Percentiles rank a stretch among this genome's conserved stretches.
Conservation (phyloP, 2,113 vertebrate genomes). For the Petrocephalus microphthalmus region DNA sequence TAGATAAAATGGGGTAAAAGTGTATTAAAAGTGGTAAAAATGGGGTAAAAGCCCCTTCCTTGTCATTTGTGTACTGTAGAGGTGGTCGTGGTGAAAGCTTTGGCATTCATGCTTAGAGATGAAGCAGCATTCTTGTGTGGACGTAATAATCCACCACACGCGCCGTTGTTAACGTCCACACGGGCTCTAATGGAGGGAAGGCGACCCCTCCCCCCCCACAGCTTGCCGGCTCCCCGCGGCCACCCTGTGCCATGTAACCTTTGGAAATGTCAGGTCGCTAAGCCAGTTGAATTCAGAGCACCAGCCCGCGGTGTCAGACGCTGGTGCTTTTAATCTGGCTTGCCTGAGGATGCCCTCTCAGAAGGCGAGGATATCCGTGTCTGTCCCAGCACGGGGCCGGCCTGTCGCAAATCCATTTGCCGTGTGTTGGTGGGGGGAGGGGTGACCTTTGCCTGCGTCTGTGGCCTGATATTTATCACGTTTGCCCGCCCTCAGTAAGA, state of each 20-base stretch:
- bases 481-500: background rate
- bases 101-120: background rate
- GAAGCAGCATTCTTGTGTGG: background rate
- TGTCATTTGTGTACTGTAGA: background rate
- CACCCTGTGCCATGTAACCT: slow-evolving; percentile 51
- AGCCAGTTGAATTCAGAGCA: slow-evolving; percentile 53
- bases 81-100: background rate
- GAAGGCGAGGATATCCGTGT: slow-evolving; percentile 61
- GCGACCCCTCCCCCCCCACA: slow-evolving; percentile 48
- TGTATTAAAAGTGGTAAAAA: background rate
- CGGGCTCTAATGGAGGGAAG: slow-evolving; percentile 43
- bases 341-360: slow-evolving; percentile 56
- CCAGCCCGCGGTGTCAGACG: slow-evolving; percentile 58
- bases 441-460: background rate
- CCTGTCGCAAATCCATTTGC: slow-evolving; percentile 43
- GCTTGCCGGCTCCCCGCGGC: slow-evolving; percentile 40
- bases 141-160: slow-evolving; percentile 38
- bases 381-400: slow-evolving; percentile 38
- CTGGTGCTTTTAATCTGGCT: slow-evolving; percentile 67
- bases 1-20: background rate
- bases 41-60: background rate
- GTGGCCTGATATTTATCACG: background rate
- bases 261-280: slow-evolving; percentile 66
- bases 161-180: slow-evolving; percentile 44
- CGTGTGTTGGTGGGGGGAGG: background rate